phyloP scores from a whole-genome alignment of 2,797 vertebrate species.

The Enteromius argenteus region DNA sequence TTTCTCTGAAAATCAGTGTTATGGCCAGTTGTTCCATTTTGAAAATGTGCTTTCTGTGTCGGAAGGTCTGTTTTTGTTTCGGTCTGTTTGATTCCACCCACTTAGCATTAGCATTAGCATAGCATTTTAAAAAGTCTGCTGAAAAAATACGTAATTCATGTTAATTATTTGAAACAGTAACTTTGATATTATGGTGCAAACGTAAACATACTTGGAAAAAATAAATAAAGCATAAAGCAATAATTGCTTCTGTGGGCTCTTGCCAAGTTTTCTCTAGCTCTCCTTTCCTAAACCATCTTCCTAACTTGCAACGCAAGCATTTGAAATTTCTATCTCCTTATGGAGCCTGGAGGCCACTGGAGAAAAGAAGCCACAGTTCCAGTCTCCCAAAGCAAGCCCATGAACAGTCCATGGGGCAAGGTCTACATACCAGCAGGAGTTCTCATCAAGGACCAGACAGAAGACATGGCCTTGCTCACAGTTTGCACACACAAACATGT shows the following conservation, averaged over 20 bases:
- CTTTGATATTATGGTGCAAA: not conserved
- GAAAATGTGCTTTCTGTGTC: not conserved
- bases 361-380: conserved; percentile 8
- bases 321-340: conserved; percentile 19
- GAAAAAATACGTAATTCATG: not conserved
- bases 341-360: not conserved
- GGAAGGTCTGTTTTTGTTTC: not conserved
- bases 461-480: conserved; percentile 32
- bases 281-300: not conserved
- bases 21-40: not conserved
- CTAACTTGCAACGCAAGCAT: not conserved
- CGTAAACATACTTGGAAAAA: not conserved
- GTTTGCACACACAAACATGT: conserved; percentile 36
- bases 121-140: not conserved
- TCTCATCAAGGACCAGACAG: conserved; percentile 40
- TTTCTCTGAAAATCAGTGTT: not conserved
- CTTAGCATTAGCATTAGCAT: not conserved
- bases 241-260: not conserved
- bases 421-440: conserved; percentile 30
- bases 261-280: not conserved
- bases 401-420: conserved; percentile 11
- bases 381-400: not conserved
- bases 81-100: not conserved
- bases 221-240: not conserved
- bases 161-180: not conserved